Conservation (phyloP, 2,797 vertebrate species). For the Erethizon dorsatum region DNA sequence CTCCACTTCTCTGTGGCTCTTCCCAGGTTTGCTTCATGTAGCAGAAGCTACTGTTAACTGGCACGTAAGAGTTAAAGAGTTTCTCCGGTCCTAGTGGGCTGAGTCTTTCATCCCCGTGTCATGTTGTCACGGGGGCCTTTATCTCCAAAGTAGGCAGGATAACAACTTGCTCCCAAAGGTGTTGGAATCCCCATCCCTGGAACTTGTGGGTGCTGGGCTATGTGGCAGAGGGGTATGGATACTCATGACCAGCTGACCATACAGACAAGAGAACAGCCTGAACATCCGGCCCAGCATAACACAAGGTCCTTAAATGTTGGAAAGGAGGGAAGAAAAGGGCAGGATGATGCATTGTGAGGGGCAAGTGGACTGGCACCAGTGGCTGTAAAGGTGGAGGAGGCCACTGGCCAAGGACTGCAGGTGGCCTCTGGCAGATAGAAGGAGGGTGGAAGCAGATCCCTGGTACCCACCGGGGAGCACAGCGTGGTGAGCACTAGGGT, state of each 20-base stretch:
- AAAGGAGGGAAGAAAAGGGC: not conserved
- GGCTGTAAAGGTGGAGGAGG: not conserved
- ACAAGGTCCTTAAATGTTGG: not conserved
- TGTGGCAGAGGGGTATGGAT: not conserved
- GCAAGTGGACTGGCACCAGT: rapidly evolving
- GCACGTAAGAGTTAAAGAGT: not conserved
- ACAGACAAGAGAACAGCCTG: not conserved
- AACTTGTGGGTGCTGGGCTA: rapidly evolving
- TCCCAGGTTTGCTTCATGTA: not conserved
- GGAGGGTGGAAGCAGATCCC: not conserved
- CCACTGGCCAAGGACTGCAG: not conserved
- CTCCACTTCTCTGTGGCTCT: not conserved
- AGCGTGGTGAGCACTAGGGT: too few relatives aligned
- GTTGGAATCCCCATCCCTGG: too few relatives aligned
- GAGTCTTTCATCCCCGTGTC: not conserved
- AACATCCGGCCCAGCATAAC: too few relatives aligned
- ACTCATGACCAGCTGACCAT: not conserved
- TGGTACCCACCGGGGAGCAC: rapidly evolving
- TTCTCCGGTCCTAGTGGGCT: not conserved
- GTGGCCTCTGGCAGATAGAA: not conserved
- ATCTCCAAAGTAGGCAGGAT: not conserved
- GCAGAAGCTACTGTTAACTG: not conserved
- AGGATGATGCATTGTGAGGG: not conserved
- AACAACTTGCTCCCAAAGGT: not conserved
- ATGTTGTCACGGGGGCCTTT: not conserved